Evolutionary conservation across 64 coral and sea anemone species (phyloP), one percentile per base, ranked within the genome.

Genomic region (Dendrophyllia cribrosa): DNA sequence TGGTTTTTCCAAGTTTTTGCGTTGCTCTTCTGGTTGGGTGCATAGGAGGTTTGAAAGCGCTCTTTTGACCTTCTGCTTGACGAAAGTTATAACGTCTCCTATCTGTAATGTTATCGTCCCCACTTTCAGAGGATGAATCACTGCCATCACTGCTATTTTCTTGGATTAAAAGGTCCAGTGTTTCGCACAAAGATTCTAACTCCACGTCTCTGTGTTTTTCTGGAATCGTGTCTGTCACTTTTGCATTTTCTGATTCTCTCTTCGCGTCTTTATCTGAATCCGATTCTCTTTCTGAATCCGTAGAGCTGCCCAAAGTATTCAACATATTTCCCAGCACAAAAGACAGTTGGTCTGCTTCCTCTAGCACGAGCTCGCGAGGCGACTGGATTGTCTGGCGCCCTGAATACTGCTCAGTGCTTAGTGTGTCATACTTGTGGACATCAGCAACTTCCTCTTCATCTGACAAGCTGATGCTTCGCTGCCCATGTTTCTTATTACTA

Each of bases 301-400:
- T 84, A 13, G 61, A 67, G 62, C 46, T 68, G 8, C 61, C 80
- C 26, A 84, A 67, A 21, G 80, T 67, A 12, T 49, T 45, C 5
- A 84, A 22, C 11, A 84, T 64, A 67, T 66, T 84, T n/a, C 58
- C 80, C 44, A 84, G 62, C 10, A 84, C 61, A 51, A 61, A 84
- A 10, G 80, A 84, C 17, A 84, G 43, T 43, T 84, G 16, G n/a
- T 84, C 80, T 84, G 80, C 80, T 68, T 84, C 80, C 60, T 84
- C 34, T 44, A 67, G 62, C 19, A 65, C 80, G 0, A 16, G 26
- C 20, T 84, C 19, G 11, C 20, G 62, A 23, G 61, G 80, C 13
- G 61, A 67, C 2, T 17, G 80, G 19, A 67, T 43, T 51, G 60
- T 10, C 22, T 59, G 56, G 22, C 77, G 77, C 6, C 14, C 53